Conservation (phyloP, 2,888 invertebrate species). For the Noctua janthina region DNA sequence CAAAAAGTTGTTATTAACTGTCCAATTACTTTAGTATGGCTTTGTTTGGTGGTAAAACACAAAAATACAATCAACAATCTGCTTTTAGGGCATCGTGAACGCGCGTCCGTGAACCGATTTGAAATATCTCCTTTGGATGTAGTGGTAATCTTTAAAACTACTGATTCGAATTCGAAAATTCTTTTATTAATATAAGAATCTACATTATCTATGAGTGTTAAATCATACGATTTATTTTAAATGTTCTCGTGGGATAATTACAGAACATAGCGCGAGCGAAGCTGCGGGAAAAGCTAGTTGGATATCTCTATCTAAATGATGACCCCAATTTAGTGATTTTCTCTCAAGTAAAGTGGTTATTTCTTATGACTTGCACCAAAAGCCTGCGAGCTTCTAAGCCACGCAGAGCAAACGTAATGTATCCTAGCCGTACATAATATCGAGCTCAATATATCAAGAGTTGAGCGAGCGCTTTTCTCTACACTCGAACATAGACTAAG, state of each 20-base stretch:
- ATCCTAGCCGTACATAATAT: conserved; percentile 74
- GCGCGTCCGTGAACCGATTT: not conserved
- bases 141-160: not conserved
- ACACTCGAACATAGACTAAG: conserved; percentile 39
- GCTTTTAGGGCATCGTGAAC: too few species aligned
- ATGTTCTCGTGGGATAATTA: not conserved
- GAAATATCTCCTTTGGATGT: not conserved
- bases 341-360: not conserved
- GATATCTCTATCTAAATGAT: not conserved
- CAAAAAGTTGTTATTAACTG: too few species aligned
- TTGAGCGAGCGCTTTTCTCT: conserved; percentile 67
- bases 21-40: too few species aligned
- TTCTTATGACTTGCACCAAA: conserved; percentile 61
- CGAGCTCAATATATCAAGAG: conserved; percentile 75
- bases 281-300: not conserved
- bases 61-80: too few species aligned
- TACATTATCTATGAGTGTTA: not conserved
- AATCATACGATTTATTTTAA: not conserved
- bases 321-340: not conserved
- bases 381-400: conserved; percentile 57
- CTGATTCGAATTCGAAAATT: not conserved
- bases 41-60: too few species aligned
- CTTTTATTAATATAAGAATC: not conserved
- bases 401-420: conserved; percentile 74
- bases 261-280: not conserved